Conservation (phyloP, 1,140 invertebrate species). For the Acromyrmex echinatior region DNA sequence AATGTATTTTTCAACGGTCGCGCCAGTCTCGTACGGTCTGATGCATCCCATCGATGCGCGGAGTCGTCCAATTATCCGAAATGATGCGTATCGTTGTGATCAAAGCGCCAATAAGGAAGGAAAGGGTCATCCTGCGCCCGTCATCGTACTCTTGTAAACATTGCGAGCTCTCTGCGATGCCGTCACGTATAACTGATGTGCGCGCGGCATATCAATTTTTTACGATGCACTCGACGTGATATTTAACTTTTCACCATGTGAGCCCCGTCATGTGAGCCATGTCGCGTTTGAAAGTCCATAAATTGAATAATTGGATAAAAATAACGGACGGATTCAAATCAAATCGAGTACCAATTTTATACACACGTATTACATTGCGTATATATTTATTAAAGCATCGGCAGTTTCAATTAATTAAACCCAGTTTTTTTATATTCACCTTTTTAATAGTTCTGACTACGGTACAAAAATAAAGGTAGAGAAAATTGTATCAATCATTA, state of each 20-base stretch:
- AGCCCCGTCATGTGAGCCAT: neutral
- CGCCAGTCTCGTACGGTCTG: constrained; percentile 52
- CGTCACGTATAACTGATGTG: constrained; percentile 45
- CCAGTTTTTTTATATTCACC: neutral
- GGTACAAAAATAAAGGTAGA: neutral
- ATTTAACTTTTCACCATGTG: constrained; percentile 33
- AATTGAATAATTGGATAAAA: constrained; percentile 33
- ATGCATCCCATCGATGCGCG: constrained; percentile 63
- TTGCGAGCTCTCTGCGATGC: neutral
- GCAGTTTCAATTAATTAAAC: neutral
- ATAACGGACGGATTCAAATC: constrained; percentile 8
- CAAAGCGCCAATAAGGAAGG: constrained; percentile 46
- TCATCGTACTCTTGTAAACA: constrained; percentile 40
- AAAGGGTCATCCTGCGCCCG: constrained; percentile 30
- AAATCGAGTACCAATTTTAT: constrained; percentile 20
- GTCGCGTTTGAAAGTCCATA: constrained; percentile 21
- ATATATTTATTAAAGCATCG: constrained; percentile 18
- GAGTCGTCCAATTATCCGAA: constrained; percentile 73
- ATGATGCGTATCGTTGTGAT: constrained; percentile 65
- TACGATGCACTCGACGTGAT: constrained; percentile 19
- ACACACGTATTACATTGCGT: neutral
- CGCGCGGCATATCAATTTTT: constrained; percentile 50
- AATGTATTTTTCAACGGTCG: constrained; percentile 69
- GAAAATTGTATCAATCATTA: constrained; percentile 2
- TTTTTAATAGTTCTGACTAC: neutral